Conservation (phyloP, 2,113 vertebrate species). For the Otus sunia region DNA sequence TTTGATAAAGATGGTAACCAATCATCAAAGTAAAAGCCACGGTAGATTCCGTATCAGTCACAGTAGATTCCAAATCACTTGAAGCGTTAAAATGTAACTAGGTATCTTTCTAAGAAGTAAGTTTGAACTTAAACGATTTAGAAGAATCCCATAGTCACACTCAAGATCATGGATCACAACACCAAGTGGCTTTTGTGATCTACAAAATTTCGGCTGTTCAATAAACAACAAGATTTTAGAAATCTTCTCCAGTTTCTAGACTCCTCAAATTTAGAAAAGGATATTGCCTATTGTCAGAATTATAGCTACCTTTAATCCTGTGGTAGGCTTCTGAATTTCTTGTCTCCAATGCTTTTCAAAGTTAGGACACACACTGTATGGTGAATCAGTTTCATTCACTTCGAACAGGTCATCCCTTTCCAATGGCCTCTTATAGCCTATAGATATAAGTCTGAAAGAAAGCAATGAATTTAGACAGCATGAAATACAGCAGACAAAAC, state of each 20-base stretch:
- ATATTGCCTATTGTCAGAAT: neutral
- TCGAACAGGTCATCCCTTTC: constrained; percentile 68
- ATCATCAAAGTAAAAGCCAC: neutral
- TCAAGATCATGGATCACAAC: neutral
- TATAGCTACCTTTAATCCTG: neutral
- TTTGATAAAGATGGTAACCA: neutral
- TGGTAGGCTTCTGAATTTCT: constrained; percentile 9
- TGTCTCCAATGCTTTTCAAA: constrained; percentile 72
- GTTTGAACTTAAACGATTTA: neutral
- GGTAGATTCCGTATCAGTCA: neutral
- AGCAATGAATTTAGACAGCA: neutral
- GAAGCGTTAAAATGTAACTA: neutral
- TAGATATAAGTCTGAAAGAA: constrained; percentile 49
- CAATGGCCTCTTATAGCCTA: constrained; percentile 64
- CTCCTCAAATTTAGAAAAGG: neutral
- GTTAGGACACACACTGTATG: constrained; percentile 26
- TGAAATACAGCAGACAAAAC: neutral
- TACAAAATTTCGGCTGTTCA: neutral
- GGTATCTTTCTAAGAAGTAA: neutral
- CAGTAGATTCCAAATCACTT: neutral
- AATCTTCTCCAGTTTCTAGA: neutral
- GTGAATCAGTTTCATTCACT: constrained; percentile 55
- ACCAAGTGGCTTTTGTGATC: neutral
- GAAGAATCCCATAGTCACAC: neutral
- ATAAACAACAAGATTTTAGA: neutral